A percentile compares a stretch with the other conserved stretches of the same genome.
Conservation (phyloP, 2,888 invertebrate genomes). For the Ctena decussata region DNA sequence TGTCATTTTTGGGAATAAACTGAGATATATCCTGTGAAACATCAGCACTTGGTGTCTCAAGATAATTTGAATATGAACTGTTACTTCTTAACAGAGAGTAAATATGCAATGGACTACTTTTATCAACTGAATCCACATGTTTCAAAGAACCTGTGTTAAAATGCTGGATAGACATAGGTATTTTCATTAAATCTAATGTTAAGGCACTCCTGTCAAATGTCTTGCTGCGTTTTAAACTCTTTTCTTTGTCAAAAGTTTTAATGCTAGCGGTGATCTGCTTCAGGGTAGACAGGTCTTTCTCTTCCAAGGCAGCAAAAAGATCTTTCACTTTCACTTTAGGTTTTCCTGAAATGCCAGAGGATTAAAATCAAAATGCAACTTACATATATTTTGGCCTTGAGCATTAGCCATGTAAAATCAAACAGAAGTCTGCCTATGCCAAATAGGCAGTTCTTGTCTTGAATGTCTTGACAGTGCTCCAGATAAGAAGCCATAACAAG, state of each 20-base stretch:
- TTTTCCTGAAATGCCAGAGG: background rate
- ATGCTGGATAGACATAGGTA: constrained; percentile 70
- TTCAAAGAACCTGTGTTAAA: constrained; percentile 72
- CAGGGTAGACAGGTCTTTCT: constrained; percentile 61
- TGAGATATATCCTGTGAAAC: background rate
- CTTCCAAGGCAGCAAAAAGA: constrained; percentile 74
- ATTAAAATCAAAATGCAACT: too few species aligned
- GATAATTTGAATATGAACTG: constrained; percentile 42
- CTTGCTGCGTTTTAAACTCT: constrained; percentile 60
- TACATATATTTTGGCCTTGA: too few species aligned
- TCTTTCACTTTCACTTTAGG: constrained; percentile 56
- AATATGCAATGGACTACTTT: constrained; percentile 75
- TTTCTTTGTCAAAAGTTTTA: constrained; percentile 68
- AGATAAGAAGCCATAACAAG: too few species aligned
- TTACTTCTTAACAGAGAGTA: constrained; percentile 59
- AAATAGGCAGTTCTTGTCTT: too few species aligned
- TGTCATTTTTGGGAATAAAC: background rate
- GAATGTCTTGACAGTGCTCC: too few species aligned
- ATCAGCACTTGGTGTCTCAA: constrained; percentile 32
- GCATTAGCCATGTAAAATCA: too few species aligned
- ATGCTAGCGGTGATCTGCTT: constrained; percentile 68
- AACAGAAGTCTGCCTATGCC: too few species aligned
- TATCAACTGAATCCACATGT: constrained; percentile 72
- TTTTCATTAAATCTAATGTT: constrained; percentile 57
- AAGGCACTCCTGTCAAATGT: constrained; percentile 70